phyloP scores from a whole-genome alignment of 2,888 invertebrate genomes.

The Auanema sp. region DNA sequence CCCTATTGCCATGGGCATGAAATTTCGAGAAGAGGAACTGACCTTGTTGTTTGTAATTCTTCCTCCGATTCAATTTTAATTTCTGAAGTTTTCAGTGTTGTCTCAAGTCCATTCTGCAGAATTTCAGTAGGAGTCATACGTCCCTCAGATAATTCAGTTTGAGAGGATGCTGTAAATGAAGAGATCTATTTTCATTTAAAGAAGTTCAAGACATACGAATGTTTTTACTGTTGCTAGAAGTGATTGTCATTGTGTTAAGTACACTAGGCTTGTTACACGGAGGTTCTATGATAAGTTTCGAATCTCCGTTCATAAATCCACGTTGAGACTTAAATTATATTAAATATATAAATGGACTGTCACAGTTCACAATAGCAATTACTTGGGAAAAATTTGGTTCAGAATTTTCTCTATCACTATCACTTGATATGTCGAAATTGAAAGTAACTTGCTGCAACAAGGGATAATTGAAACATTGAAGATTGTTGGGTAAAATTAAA shows the following conservation, averaged over 20 bases:
- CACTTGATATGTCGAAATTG: constrained; percentile 16
- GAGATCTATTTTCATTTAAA: no score
- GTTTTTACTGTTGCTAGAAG: background rate
- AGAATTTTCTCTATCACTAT: constrained; percentile 4
- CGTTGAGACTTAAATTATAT: constrained; percentile 3
- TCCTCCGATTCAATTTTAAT: constrained; percentile 15
- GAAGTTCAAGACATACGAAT: background rate
- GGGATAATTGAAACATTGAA: background rate
- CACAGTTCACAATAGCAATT: background rate
- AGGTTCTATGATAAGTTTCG: background rate
- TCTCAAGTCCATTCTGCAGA: constrained; percentile 16
- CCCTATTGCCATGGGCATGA: background rate
- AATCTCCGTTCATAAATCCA: background rate
- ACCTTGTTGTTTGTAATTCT: background rate
- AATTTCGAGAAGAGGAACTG: background rate
- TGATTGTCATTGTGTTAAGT: no score
- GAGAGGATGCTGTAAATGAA: background rate
- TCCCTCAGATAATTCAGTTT: background rate
- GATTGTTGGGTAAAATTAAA: background rate
- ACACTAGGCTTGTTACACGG: background rate
- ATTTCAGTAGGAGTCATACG: constrained; percentile 21
- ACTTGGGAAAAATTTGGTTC: constrained; percentile 3
- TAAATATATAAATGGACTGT: background rate
- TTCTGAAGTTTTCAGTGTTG: constrained; percentile 15
- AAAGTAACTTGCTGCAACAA: constrained; percentile 8